These are phyloP conservation scores for Copsychus sechellarum DNA, from an alignment of 2,113 vertebrate species.

Conservation along the genomic window DNA sequence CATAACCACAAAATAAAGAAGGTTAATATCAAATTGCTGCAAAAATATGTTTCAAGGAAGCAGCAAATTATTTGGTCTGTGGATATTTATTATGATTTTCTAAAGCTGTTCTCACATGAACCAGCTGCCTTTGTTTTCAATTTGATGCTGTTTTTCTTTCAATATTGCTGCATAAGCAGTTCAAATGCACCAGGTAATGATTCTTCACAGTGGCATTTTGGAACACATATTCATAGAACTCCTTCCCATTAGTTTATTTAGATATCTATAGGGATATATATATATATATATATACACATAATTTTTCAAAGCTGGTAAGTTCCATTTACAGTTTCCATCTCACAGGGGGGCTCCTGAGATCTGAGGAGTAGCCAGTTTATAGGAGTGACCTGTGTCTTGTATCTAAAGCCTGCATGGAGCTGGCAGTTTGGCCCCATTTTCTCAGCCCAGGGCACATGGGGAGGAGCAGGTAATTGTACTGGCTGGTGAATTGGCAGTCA, in stretches of 20 bases:
- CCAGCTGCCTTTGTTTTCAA: too few relatives aligned
- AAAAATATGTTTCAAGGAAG: neutral
- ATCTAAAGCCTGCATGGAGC: accelerated
- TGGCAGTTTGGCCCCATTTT: neutral
- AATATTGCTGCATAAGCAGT: neutral
- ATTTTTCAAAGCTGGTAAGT: neutral
- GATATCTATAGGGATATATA: too few relatives aligned
- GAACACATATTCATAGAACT: neutral
- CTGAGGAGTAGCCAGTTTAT: neutral
- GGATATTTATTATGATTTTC: neutral
- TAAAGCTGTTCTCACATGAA: too few relatives aligned
- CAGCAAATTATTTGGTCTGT: neutral
- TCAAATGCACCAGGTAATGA: neutral
- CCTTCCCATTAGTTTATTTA: neutral
- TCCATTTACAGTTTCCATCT: neutral
- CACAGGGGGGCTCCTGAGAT: neutral
- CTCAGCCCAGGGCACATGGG: neutral
- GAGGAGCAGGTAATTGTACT: neutral
- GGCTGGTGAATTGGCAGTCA: neutral
- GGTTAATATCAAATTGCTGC: neutral
- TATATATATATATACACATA: accelerated
- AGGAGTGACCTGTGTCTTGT: neutral
- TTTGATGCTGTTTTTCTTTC: neutral
- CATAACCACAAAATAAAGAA: neutral
- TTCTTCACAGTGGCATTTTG: neutral